Base-by-base conservation (phyloP, 2,888 invertebrate genomes). In the Apodemia zela region DNA sequence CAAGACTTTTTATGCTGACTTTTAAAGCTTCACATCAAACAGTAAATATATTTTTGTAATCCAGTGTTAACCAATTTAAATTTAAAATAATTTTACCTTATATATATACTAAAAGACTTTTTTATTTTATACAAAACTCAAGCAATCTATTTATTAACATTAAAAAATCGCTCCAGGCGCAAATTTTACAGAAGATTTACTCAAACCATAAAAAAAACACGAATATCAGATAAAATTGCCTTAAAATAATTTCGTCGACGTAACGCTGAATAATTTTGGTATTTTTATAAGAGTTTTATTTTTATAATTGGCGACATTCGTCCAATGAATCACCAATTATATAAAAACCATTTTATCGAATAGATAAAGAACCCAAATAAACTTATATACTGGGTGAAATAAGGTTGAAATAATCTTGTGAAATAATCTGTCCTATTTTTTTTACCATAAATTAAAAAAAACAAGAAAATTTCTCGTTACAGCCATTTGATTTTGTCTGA, bases 1-100 rank as follows among this genome's bases (percentile, higher is more conserved):
- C 54, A 54, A 54, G 54, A 54, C 54, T 54, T 29, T 58, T 58
- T 42, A 59, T 33, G 33, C 33, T 35, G 17, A 29, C 1, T 59
- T 35, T 35, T 59, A 59, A 59, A 59, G 38, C 33, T 59, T 35
- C 25, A 17, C 29, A 0, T 42, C 42, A 38, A 35, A 21, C 33
- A 59, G 17, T 59, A 59, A 35, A 54, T 54, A 54, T 54, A 13
- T 25, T 54, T 25, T 15, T 54, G 11, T 25, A 21, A 21, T 13
- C 15, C 25, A 54, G 15, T 21, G 11, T 13, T 6, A 13, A 54
- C 13, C 25, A 54, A 54, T 13, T n/a, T 47, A 1, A 15, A 47
- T n/a, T n/a, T 45, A 47, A 15, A 25, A 2, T 11, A 21, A 51
- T 2, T 21, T 21, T 15, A 13, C 10, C 6, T 54, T 13, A 21